A percentile compares a stretch with the other conserved stretches of the same genome.
Conservation (phyloP, 2,888 invertebrate genomes). For the Aleiodes testaceus region DNA sequence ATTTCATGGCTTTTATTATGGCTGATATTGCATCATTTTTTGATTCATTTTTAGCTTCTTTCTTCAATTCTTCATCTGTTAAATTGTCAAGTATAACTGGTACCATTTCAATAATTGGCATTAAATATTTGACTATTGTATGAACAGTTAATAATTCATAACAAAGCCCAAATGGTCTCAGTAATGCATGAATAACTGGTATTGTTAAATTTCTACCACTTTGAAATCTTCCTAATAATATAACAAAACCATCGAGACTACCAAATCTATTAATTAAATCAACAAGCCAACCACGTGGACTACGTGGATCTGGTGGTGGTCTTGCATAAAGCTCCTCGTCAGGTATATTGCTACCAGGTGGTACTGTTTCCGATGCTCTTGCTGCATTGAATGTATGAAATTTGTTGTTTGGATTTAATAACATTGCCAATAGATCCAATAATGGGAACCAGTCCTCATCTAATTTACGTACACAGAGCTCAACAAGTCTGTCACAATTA, state of each 20-base stretch:
- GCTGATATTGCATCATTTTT: conserved; percentile 97
- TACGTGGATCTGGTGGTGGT: conserved; percentile 86
- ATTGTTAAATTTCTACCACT: conserved; percentile 82
- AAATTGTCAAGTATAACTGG: conserved; percentile 92
- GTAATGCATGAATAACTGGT: conserved; percentile 85
- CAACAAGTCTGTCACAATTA: conserved; percentile 93
- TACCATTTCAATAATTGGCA: conserved; percentile 93
- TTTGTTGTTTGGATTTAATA: conserved; percentile 96
- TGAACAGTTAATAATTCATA: conserved; percentile 92
- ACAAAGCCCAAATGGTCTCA: conserved; percentile 94
- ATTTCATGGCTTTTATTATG: conserved; percentile 93
- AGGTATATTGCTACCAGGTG: conserved; percentile 77
- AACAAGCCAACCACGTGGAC: conserved; percentile 95
- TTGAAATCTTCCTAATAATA: conserved; percentile 88
- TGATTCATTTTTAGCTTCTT: conserved; percentile 95
- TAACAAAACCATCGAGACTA: conserved; percentile 90
- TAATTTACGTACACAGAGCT: conserved; percentile 93
- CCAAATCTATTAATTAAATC: conserved; percentile 97
- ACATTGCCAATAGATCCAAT: conserved; percentile 92
- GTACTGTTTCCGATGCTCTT: conserved; percentile 82
- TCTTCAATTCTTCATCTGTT: conserved; percentile 95
- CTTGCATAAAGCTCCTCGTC: conserved; percentile 85
- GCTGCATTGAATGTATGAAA: conserved; percentile 91
- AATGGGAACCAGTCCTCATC: conserved; percentile 92
- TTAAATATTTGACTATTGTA: conserved; percentile 92